phyloP scores from a whole-genome alignment of 2,797 vertebrate species.

The Dallia pectoralis region DNA sequence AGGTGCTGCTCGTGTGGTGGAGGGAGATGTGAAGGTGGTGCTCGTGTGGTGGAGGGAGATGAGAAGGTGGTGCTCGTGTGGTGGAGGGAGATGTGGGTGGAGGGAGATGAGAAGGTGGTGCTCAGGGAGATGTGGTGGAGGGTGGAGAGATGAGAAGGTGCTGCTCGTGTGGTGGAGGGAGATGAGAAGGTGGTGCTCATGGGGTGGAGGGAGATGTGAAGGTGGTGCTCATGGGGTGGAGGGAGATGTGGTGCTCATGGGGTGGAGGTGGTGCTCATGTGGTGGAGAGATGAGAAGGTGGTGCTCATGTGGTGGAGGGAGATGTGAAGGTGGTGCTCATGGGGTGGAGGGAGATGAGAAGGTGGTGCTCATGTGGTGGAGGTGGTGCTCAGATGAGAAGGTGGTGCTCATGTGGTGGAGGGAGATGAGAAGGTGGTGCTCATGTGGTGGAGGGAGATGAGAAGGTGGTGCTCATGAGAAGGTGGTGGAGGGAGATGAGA shows the following conservation, averaged over 20 bases:
- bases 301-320: neutral
- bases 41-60: neutral
- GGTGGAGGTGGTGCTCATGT: neutral
- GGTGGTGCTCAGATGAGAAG: too few relatives aligned
- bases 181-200: neutral
- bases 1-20: constrained; percentile 19
- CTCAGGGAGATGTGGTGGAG: constrained; percentile 44
- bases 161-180: constrained; percentile 3
- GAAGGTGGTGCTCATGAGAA: too few relatives aligned
- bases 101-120: neutral
- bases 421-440: too few relatives aligned
- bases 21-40: neutral
- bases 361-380: too few relatives aligned
- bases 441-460: too few relatives aligned
- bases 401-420: constrained; percentile 4
- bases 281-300: constrained; percentile 29
- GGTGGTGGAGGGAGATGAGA: too few relatives aligned
- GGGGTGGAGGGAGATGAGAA: neutral
- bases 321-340: neutral
- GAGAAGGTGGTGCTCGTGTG: constrained; percentile 1
- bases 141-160: constrained; percentile 38
- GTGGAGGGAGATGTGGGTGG: too few relatives aligned
- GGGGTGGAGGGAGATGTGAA: constrained; percentile 6
- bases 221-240: constrained; percentile 31
- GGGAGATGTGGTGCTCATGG: constrained; percentile 37